Conservation (phyloP, 2,113 vertebrate species). For the Channa argus region DNA sequence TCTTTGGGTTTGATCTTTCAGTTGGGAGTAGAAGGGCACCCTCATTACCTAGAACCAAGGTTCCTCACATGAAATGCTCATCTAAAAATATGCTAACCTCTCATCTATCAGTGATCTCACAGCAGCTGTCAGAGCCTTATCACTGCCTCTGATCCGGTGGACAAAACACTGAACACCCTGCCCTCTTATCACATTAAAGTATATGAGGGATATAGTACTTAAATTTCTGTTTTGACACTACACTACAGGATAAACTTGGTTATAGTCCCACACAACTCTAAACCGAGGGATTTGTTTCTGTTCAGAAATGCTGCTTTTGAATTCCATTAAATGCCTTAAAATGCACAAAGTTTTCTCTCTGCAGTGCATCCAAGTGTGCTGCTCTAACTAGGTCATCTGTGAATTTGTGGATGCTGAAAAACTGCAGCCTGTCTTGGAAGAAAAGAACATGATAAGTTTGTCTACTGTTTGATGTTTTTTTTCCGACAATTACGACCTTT, state of each 20-base stretch:
- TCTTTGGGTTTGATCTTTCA: conserved; percentile 65
- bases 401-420: conserved; percentile 45
- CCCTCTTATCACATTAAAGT: conserved; percentile 39
- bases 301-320: conserved; percentile 13
- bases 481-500: conserved; percentile 31
- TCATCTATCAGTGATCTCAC: conserved; percentile 66
- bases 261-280: conserved; percentile 13
- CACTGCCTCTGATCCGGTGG: conserved; percentile 45
- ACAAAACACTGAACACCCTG: conserved; percentile 45
- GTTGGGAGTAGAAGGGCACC: conserved; percentile 49
- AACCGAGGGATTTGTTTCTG: not conserved
- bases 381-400: conserved; percentile 68
- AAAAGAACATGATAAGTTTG: conserved; percentile 13
- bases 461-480: conserved; percentile 29
- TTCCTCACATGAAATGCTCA: conserved; percentile 56
- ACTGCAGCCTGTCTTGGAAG: conserved; percentile 26
- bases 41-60: conserved; percentile 73
- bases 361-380: conserved; percentile 32
- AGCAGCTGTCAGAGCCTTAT: conserved; percentile 55
- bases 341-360: conserved; percentile 29
- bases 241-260: conserved; percentile 5
- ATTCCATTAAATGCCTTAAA: conserved; percentile 23
- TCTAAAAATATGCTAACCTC: conserved; percentile 76
- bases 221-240: conserved; percentile 40
- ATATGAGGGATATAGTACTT: conserved; percentile 54